Conservation (phyloP, 2,113 vertebrate genomes). For the Nothoprocta perdicaria region DNA sequence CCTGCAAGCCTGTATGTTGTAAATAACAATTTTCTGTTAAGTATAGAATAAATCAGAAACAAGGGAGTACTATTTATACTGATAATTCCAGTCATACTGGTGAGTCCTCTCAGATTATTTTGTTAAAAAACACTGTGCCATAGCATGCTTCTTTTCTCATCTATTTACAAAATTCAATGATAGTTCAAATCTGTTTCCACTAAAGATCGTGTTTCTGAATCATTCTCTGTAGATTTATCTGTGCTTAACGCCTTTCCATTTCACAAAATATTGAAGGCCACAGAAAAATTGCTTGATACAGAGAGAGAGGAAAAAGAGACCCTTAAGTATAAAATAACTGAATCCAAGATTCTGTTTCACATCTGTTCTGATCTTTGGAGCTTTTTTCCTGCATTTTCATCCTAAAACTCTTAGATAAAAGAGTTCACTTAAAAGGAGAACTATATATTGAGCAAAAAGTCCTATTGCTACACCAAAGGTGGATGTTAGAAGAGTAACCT, state of each 20-base stretch:
- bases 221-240: background rate
- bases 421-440: background rate
- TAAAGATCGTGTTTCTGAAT: background rate
- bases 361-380: background rate
- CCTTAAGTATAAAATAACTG: background rate
- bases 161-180: background rate
- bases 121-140: background rate
- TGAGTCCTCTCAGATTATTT: background rate
- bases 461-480: background rate
- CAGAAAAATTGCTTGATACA: background rate
- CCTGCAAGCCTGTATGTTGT: background rate
- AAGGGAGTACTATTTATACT: background rate
- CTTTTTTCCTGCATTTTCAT: background rate
- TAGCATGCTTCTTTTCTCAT: background rate
- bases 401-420: background rate
- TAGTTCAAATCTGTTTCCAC: background rate
- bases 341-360: background rate
- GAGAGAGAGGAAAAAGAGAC: background rate
- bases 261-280: background rate
- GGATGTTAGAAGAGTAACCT: accelerated
- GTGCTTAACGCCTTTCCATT: background rate
- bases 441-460: background rate
- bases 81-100: background rate
- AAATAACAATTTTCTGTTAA: background rate
- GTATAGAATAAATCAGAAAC: background rate